These are phyloP conservation scores for Eumerus sabulonum DNA, from an alignment of 2,888 invertebrate genomes.

Conservation along the genomic window DNA sequence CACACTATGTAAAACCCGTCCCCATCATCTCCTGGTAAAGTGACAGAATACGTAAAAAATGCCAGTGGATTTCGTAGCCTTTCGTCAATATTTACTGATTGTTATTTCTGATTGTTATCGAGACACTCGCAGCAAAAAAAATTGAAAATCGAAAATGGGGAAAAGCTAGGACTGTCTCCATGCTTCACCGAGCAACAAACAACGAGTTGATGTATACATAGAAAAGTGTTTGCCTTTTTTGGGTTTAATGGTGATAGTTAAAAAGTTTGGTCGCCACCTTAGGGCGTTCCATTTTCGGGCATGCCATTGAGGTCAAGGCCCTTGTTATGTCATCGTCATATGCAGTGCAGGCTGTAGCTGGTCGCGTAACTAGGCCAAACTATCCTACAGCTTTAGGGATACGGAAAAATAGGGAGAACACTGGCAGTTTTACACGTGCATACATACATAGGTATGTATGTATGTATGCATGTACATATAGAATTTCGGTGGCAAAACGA, in stretches of 20 bases:
- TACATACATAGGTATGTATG: no score
- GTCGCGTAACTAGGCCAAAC: no score
- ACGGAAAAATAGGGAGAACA: slow-evolving; percentile 15
- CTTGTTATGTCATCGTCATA: slow-evolving; percentile 33
- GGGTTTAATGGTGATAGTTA: slow-evolving; percentile 30
- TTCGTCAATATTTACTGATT: slow-evolving; percentile 55
- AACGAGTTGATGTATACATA: slow-evolving; percentile 31
- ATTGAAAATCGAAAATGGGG: no score
- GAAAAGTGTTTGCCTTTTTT: slow-evolving; percentile 16
- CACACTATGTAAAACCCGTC: background rate
- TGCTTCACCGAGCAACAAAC: slow-evolving; percentile 45
- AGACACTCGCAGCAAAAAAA: slow-evolving; percentile 20
- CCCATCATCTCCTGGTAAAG: background rate
- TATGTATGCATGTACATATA: no score
- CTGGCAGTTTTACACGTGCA: no score
- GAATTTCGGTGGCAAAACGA: no score
- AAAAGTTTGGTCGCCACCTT: slow-evolving; percentile 55
- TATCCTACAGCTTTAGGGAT: background rate
- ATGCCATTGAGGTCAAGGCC: slow-evolving; percentile 60
- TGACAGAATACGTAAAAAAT: slow-evolving; percentile 60
- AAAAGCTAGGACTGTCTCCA: background rate
- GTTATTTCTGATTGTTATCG: slow-evolving; percentile 41
- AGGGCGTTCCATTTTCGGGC: slow-evolving; percentile 55
- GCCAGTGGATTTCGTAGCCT: slow-evolving; percentile 11
- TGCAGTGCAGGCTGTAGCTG: no score